Evolutionary conservation across 2,888 invertebrate species (phyloP).

Genomic region (Pandemis corylana): DNA sequence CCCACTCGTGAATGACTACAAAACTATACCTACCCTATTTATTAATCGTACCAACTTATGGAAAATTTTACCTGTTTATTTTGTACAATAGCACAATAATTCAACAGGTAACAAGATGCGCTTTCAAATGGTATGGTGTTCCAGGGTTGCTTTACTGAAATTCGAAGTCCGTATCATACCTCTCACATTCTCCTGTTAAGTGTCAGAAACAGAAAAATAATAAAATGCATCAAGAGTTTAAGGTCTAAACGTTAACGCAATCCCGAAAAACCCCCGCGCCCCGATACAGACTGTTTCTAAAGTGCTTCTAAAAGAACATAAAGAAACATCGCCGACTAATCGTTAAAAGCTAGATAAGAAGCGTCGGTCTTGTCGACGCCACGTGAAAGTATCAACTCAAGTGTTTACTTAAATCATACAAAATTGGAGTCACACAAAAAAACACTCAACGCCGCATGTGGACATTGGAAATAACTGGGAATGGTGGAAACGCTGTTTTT

Average conservation of each 20-base stretch:
- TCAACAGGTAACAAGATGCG: too few relatives aligned
- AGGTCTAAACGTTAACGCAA: neutral
- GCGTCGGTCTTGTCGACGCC: conserved; percentile 31
- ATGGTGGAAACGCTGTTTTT: neutral
- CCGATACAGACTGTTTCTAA: neutral
- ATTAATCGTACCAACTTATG: too few relatives aligned
- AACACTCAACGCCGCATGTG: conserved; percentile 30
- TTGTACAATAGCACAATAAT: too few relatives aligned
- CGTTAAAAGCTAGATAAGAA: conserved; percentile 34
- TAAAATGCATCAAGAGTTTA: too few relatives aligned
- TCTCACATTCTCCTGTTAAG: too few relatives aligned
- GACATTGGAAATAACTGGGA: conserved; percentile 9
- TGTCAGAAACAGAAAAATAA: too few relatives aligned
- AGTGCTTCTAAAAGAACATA: neutral
- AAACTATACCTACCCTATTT: too few relatives aligned
- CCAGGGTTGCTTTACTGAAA: too few relatives aligned
- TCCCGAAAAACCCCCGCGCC: neutral
- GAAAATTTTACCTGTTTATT: too few relatives aligned
- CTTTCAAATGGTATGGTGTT: too few relatives aligned
- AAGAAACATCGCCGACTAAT: conserved; percentile 21
- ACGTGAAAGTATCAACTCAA: conserved; percentile 33
- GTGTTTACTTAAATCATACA: conserved; percentile 40
- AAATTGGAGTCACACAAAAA: conserved; percentile 26
- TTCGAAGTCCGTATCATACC: too few relatives aligned
- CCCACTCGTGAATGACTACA: too few relatives aligned